Percentiles rank a stretch among this genome's conserved stretches.
phyloP scores from a whole-genome alignment of 2,113 vertebrate species.

The Carassius auratus region DNA sequence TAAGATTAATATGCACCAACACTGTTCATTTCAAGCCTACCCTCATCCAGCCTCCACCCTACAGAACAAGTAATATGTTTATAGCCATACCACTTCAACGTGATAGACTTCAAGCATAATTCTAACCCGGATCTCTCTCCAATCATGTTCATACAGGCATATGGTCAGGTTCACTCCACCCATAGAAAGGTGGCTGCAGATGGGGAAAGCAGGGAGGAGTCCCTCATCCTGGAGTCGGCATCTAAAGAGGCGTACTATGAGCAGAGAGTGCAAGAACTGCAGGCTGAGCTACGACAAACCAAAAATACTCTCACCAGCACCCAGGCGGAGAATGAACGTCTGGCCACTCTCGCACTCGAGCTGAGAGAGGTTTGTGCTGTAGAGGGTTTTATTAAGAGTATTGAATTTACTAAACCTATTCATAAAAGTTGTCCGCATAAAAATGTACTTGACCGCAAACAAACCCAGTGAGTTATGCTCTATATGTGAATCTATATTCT shows the following conservation, averaged over 20 bases:
- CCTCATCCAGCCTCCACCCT: too few species aligned
- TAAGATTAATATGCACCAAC: too few species aligned
- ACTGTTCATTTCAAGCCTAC: too few species aligned
- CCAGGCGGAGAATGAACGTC: constrained; percentile 90
- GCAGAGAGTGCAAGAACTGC: constrained; percentile 91
- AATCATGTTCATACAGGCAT: constrained; percentile 80
- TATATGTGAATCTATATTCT: not conserved
- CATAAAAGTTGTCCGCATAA: not conserved
- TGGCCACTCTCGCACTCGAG: constrained; percentile 85
- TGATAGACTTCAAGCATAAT: not conserved
- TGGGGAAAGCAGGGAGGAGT: constrained; percentile 96
- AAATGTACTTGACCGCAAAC: not conserved
- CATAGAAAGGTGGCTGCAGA: constrained; percentile 97
- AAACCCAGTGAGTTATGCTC: too few species aligned
- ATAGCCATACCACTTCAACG: too few species aligned
- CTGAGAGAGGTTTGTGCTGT: constrained; percentile 85
- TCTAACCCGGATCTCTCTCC: constrained; percentile 2
- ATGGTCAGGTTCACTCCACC: constrained; percentile 92
- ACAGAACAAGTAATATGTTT: too few species aligned
- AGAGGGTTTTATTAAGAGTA: not conserved
- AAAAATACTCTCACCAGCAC: constrained; percentile 84
- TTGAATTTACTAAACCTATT: not conserved
- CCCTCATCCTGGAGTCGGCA: constrained; percentile 93
- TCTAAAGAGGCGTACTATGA: constrained; percentile 96
- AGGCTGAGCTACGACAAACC: constrained; percentile 90